phyloP scores from a whole-genome alignment of 1,140 invertebrate genomes.

The Drosophila sechellia region DNA sequence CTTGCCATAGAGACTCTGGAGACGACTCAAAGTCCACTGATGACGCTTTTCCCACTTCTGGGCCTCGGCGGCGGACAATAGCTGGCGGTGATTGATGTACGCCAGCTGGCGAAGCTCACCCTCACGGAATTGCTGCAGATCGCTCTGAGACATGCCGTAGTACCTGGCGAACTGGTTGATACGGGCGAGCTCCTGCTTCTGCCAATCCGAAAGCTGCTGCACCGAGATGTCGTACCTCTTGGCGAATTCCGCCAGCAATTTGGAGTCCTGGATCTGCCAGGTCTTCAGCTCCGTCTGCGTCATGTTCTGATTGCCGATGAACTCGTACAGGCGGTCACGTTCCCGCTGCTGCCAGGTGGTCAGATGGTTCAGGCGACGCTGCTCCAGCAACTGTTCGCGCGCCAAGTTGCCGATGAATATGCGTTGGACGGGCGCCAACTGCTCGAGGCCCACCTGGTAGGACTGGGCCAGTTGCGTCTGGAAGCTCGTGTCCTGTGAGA shows the following conservation, averaged over 20 bases:
- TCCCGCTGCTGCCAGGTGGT: constrained; percentile 72
- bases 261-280: constrained; percentile 73
- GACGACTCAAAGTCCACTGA: constrained; percentile 37
- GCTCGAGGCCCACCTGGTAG: constrained; percentile 51
- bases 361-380: constrained; percentile 53
- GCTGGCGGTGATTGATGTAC: constrained; percentile 66
- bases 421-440: constrained; percentile 69
- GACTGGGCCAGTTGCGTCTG: constrained; percentile 59
- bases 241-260: constrained; percentile 52
- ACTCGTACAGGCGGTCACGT: constrained; percentile 77
- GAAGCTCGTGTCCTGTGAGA: constrained; percentile 55
- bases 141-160: constrained; percentile 63
- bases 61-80: constrained; percentile 35
- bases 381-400: constrained; percentile 57
- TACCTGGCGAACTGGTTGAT: constrained; percentile 63
- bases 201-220: constrained; percentile 73
- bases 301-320: constrained; percentile 76
- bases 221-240: constrained; percentile 55
- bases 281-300: constrained; percentile 56
- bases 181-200: constrained; percentile 66
- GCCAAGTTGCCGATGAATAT: constrained; percentile 51
- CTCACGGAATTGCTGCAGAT: constrained; percentile 76
- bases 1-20: constrained; percentile 57
- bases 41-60: constrained; percentile 57
- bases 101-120: constrained; percentile 64